A percentile compares a stretch with the other conserved stretches of the same genome.
Conservation (phyloP, 2,113 vertebrate genomes). For the Marmota monax region DNA sequence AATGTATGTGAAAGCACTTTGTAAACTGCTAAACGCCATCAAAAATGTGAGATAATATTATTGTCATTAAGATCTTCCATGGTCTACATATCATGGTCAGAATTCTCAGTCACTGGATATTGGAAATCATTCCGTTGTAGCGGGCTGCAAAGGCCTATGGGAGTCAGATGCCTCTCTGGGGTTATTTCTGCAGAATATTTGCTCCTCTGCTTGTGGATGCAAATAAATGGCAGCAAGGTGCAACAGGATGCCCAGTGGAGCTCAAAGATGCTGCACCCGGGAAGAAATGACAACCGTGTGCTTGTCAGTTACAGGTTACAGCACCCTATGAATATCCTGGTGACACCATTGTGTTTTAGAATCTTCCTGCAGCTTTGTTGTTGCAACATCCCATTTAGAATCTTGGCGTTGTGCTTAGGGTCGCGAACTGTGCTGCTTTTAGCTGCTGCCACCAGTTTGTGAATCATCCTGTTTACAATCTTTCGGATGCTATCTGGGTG, state of each 20-base stretch:
- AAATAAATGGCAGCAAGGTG: neutral
- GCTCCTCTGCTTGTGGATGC: neutral
- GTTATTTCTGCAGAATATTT: neutral
- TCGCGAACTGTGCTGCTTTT: conserved; percentile 61
- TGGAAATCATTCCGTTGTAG: conserved; percentile 64
- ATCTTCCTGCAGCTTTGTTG: conserved; percentile 45
- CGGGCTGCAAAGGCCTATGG: conserved; percentile 62
- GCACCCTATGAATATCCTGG: neutral
- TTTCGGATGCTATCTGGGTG: conserved; percentile 69
- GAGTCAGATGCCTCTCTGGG: conserved; percentile 18
- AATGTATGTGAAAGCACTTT: conserved; percentile 72
- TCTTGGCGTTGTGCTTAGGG: conserved; percentile 56
- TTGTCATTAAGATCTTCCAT: conserved; percentile 69
- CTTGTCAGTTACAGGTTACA: conserved; percentile 63
- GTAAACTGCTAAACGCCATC: conserved; percentile 71
- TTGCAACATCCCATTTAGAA: conserved; percentile 70
- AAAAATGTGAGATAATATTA: conserved; percentile 58
- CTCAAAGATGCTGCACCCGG: neutral
- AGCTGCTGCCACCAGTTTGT: conserved; percentile 72
- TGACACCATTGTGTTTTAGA: conserved; percentile 68
- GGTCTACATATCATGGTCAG: conserved; percentile 63
- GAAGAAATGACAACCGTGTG: neutral
- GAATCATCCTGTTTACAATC: conserved; percentile 78
- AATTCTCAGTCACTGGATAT: conserved; percentile 68
- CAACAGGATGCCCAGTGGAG: neutral